These are phyloP conservation scores for Chymomyza costata DNA, from an alignment of 1,140 invertebrate genomes.

Conservation along the genomic window DNA sequence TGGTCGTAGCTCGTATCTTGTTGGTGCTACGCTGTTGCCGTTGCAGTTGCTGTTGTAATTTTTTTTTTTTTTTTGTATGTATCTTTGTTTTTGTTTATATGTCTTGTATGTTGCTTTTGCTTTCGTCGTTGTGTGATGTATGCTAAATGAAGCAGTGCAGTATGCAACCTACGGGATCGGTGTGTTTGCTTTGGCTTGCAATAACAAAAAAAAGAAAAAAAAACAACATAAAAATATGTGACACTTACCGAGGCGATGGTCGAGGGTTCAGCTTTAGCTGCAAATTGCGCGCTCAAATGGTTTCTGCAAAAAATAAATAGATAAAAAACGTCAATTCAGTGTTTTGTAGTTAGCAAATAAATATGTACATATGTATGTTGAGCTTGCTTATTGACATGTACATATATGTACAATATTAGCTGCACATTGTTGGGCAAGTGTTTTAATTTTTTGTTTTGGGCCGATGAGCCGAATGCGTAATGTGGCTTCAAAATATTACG, in stretches of 20 bases:
- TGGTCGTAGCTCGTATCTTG: neutral
- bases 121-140: slow-evolving; percentile 1
- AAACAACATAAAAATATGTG: neutral
- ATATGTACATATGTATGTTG: neutral
- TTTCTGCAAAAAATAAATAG: neutral
- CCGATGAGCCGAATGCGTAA: no score
- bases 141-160: no score
- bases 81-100: slow-evolving; percentile 25
- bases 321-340: neutral
- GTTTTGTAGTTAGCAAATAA: neutral
- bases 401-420: no score
- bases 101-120: slow-evolving; percentile 50
- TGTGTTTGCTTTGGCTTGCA: slow-evolving; percentile 28
- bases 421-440: neutral
- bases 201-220: slow-evolving; percentile 3
- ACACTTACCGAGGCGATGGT: neutral
- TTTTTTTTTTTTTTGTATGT: slow-evolving; percentile 17
- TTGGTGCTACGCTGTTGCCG: no score
- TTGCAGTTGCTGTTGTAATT: no score
- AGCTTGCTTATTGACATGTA: no score
- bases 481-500: neutral
- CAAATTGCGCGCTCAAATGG: neutral
- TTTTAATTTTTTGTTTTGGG: no score
- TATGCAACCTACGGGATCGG: no score
- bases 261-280: neutral